Percentiles rank a stretch among this genome's conserved stretches.
These are phyloP conservation scores for Drosophila anomalata DNA, from an alignment of 2,888 invertebrate species.

Conservation along the genomic window DNA sequence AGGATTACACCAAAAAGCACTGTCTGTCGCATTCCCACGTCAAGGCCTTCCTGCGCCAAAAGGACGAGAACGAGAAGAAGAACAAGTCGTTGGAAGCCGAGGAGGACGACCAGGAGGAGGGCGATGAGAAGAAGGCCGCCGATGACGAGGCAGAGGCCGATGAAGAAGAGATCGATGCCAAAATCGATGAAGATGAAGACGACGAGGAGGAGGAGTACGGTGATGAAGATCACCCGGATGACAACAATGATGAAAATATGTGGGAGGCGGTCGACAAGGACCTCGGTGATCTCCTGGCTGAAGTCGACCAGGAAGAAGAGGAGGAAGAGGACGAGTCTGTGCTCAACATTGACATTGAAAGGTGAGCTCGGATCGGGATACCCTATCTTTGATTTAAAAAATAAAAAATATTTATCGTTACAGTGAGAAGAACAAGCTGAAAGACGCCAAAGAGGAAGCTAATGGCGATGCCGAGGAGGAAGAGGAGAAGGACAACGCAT, in stretches of 20 bases:
- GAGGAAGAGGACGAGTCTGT: constrained; percentile 88
- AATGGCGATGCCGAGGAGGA: constrained; percentile 70
- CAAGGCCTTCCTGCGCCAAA: constrained; percentile 90
- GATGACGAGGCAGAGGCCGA: constrained; percentile 70
- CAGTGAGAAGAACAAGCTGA: constrained; percentile 85
- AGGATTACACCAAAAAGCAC: constrained; percentile 88
- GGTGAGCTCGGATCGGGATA: constrained; percentile 80
- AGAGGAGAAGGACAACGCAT: constrained; percentile 35
- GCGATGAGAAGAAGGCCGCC: constrained; percentile 86
- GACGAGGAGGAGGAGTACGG: constrained; percentile 89
- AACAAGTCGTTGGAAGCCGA: constrained; percentile 77
- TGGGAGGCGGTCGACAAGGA: constrained; percentile 94
- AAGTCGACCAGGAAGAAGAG: constrained; percentile 87
- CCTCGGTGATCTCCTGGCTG: constrained; percentile 90
- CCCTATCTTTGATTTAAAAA: background rate
- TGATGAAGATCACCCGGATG: constrained; percentile 70
- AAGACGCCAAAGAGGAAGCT: constrained; percentile 72
- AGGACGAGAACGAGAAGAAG: constrained; percentile 90
- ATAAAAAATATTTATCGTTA: constrained; percentile 14
- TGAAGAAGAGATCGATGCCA: constrained; percentile 86
- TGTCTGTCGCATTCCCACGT: constrained; percentile 91
- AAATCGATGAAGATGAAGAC: constrained; percentile 82
- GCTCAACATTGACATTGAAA: constrained; percentile 84
- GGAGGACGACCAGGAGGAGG: constrained; percentile 72
- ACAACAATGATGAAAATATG: constrained; percentile 88